Evolutionary conservation across 2,113 vertebrate genomes (phyloP).

Genomic region (Istiophorus platypterus): DNA sequence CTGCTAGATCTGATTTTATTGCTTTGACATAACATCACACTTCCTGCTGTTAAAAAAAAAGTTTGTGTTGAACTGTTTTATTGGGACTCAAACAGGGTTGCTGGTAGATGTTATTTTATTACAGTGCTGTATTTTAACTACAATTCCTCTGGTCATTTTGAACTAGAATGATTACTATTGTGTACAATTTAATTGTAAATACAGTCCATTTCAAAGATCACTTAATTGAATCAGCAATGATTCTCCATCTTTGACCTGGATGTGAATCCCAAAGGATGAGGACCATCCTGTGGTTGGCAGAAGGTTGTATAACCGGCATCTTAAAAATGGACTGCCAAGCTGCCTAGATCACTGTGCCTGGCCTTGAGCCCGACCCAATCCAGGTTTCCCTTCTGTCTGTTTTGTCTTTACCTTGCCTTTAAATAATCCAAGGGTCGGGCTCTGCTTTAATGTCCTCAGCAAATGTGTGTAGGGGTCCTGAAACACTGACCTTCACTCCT

Average conservation of each 20-base stretch:
- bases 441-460: conserved; percentile 59
- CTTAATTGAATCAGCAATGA: conserved; percentile 45
- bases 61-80: conserved; percentile 54
- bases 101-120: conserved; percentile 80
- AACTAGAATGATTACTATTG: conserved; percentile 70
- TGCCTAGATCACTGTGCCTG: conserved; percentile 86
- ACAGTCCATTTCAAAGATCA: conserved; percentile 70
- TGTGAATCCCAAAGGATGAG: conserved; percentile 73
- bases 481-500: conserved; percentile 42
- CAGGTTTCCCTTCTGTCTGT: conserved; percentile 36
- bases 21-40: conserved; percentile 61
- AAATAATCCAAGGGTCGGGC: conserved; percentile 50
- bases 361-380: conserved; percentile 60
- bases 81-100: conserved; percentile 73
- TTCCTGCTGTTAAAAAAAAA: conserved; percentile 54
- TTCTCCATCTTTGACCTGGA: conserved; percentile 66
- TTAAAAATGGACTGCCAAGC: conserved; percentile 70
- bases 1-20: conserved; percentile 52
- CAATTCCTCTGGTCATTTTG: conserved; percentile 72
- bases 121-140: conserved; percentile 84
- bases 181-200: conserved; percentile 80
- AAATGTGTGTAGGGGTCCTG: conserved; percentile 26
- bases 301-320: conserved; percentile 55
- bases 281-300: conserved; percentile 56
- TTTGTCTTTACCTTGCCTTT: conserved; percentile 41